Evolutionary conservation across 2,888 invertebrate genomes (phyloP).

Genomic region (Alitta virens): DNA sequence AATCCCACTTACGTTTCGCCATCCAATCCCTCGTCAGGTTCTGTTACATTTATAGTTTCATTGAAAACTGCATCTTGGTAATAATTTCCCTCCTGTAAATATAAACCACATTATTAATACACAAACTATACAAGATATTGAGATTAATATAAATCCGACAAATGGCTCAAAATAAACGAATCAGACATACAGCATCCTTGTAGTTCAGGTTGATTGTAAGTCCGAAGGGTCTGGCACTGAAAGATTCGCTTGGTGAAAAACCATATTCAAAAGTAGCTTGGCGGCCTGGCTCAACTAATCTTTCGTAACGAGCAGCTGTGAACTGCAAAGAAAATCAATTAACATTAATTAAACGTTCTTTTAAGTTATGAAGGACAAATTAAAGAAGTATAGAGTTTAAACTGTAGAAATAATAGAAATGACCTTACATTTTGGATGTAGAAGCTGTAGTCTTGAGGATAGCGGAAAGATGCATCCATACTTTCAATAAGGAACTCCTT

Average conservation of each 20-base stretch:
- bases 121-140: too few species aligned
- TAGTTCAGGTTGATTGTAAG: constrained; percentile 89
- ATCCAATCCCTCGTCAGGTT: constrained; percentile 94
- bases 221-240: constrained; percentile 94
- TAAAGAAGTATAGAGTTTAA: too few species aligned
- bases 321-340: constrained; percentile 62
- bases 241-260: constrained; percentile 93
- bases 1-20: constrained; percentile 74
- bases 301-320: constrained; percentile 83
- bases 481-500: constrained; percentile 84
- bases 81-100: constrained; percentile 63
- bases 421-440: constrained; percentile 83
- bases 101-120: background rate
- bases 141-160: too few species aligned
- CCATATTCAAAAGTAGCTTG: constrained; percentile 94
- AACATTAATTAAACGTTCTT: too few species aligned
- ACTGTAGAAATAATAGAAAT: too few species aligned
- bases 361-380: too few species aligned
- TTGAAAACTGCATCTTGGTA: constrained; percentile 93
- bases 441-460: constrained; percentile 97
- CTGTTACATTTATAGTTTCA: constrained; percentile 92
- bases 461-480: constrained; percentile 96
- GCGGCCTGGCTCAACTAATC: constrained; percentile 82
- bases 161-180: background rate
- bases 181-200: constrained; percentile 69